Conservation (phyloP, 2,888 invertebrate genomes). For the Leptogaster cylindrica region DNA sequence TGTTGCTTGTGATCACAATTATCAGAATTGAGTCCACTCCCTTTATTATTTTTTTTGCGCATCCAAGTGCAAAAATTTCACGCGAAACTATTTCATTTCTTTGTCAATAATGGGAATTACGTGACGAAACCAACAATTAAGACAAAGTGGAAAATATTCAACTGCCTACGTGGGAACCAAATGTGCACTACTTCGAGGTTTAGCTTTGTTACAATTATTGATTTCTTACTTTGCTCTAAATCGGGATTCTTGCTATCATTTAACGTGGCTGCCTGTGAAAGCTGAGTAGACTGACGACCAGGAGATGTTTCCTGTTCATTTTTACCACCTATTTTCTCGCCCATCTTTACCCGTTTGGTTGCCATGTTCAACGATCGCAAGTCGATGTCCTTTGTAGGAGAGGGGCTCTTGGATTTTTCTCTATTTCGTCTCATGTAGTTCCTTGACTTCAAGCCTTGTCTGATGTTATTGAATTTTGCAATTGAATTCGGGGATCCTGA, state of each 20-base stretch:
- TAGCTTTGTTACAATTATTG: conserved; percentile 42
- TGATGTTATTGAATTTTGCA: conserved; percentile 65
- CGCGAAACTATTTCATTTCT: conserved; percentile 4
- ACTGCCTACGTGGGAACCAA: conserved; percentile 43
- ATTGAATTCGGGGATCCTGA: conserved; percentile 17
- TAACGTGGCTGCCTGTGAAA: no score
- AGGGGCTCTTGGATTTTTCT: conserved; percentile 67
- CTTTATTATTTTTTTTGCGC: not conserved
- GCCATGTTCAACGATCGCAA: conserved; percentile 29
- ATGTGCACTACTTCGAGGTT: conserved; percentile 48
- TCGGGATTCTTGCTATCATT: conserved; percentile 39
- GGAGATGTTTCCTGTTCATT: conserved; percentile 7
- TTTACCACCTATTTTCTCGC: not conserved
- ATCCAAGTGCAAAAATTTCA: not conserved
- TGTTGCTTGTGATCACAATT: not conserved
- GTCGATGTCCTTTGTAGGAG: conserved; percentile 47
- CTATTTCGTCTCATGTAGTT: conserved; percentile 73
- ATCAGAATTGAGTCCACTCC: not conserved
- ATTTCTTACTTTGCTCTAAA: conserved; percentile 48
- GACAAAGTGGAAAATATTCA: conserved; percentile 10
- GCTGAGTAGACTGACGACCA: not conserved
- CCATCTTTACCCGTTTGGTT: conserved; percentile 37
- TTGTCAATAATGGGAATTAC: conserved; percentile 3
- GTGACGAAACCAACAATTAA: conserved; percentile 29
- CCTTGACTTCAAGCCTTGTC: conserved; percentile 66